Percentiles rank a stretch among this genome's conserved stretches.
Conservation (phyloP, 1,140 invertebrate genomes). For the Sipha flava region DNA sequence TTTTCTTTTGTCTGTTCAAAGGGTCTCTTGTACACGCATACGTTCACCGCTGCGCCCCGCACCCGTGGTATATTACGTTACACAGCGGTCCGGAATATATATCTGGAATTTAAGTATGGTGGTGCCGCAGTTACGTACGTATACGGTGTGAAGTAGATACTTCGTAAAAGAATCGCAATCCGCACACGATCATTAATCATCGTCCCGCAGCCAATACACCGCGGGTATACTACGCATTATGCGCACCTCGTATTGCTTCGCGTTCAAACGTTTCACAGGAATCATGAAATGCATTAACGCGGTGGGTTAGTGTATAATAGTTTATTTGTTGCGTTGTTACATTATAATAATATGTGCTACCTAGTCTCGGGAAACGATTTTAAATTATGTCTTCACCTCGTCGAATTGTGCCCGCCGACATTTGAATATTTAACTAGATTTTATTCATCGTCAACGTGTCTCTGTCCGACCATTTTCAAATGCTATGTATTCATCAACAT, state of each 20-base stretch:
- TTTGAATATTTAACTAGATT: no score
- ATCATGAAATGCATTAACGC: background rate
- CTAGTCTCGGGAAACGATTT: background rate
- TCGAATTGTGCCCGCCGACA: no score
- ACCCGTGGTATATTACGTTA: background rate
- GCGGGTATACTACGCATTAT: no score
- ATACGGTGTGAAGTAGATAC: background rate
- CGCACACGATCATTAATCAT: constrained; percentile 3
- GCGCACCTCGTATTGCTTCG: no score
- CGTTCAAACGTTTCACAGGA: background rate
- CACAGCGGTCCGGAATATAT: background rate
- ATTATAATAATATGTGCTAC: background rate
- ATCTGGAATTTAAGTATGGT: background rate
- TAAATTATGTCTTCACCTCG: no score
- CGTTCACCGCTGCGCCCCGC: background rate
- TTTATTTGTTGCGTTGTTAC: background rate
- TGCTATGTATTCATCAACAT: no score
- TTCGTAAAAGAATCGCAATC: constrained; percentile 12
- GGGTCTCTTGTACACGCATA: background rate
- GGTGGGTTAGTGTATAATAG: background rate
- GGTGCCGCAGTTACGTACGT: background rate
- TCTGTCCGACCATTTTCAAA: no score
- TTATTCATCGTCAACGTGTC: no score
- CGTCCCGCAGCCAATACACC: background rate
- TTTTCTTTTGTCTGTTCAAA: constrained; percentile 1